A percentile compares a stretch with the other conserved stretches of the same genome.
Evolutionary conservation across 1,140 invertebrate species (phyloP).

Genomic region (Diabrotica virgifera): DNA sequence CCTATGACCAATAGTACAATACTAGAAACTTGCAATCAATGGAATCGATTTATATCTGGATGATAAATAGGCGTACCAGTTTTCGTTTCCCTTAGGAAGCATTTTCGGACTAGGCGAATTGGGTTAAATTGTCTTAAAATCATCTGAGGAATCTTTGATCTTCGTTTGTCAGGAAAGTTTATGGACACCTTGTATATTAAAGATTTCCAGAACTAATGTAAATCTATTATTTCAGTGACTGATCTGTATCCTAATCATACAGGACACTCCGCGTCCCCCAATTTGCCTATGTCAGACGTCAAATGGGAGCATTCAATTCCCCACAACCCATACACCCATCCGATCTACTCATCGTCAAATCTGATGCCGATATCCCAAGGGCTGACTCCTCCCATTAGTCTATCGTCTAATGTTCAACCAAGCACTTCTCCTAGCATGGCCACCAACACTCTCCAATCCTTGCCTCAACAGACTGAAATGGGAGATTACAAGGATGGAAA

Average conservation of each 20-base stretch:
- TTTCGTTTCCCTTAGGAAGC: too few relatives aligned
- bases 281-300: constrained; percentile 36
- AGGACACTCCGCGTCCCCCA: constrained; percentile 43
- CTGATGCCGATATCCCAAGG: constrained; percentile 41
- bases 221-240: constrained; percentile 37
- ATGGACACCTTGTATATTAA: too few relatives aligned
- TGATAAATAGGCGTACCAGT: too few relatives aligned
- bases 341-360: constrained; percentile 36
- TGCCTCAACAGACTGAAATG: constrained; percentile 25
- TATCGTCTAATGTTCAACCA: constrained; percentile 31
- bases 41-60: too few relatives aligned
- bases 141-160: too few relatives aligned
- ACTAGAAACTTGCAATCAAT: too few relatives aligned
- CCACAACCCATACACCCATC: constrained; percentile 44
- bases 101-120: too few relatives aligned
- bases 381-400: constrained; percentile 44
- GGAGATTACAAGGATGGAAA: constrained; percentile 33
- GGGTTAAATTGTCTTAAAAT: too few relatives aligned
- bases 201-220: neutral
- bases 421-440: constrained; percentile 34
- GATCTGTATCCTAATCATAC: constrained; percentile 39
- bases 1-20: too few relatives aligned
- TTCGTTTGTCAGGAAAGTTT: too few relatives aligned
- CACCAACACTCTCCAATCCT: constrained; percentile 22
- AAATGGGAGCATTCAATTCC: constrained; percentile 39